A percentile compares a stretch with the other conserved stretches of the same genome.
Evolutionary conservation across 2,888 invertebrate genomes (phyloP).

Genomic region (Drosophila koepferae): DNA sequence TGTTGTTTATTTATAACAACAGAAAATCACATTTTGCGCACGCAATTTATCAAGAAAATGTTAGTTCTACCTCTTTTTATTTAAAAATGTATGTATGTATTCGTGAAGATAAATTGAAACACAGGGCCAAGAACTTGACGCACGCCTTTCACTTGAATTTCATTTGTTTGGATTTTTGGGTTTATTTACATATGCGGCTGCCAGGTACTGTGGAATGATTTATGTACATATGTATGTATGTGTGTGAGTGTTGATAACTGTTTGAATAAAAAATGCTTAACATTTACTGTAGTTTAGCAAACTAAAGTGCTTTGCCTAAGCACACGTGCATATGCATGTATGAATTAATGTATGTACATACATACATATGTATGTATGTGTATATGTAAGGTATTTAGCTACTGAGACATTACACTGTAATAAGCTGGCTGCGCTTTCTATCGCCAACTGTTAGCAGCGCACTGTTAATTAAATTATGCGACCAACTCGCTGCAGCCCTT

Average conservation of each 20-base stretch:
- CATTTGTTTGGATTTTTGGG: conserved; percentile 61
- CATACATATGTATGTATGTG: background rate
- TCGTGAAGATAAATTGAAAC: conserved; percentile 16
- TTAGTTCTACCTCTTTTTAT: conserved; percentile 3
- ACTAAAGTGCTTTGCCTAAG: background rate
- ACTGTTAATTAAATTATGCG: conserved; percentile 71
- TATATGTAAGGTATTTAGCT: background rate
- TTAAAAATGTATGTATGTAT: background rate
- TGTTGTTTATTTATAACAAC: conserved; percentile 20
- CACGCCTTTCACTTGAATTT: conserved; percentile 56
- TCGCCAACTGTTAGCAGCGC: conserved; percentile 54
- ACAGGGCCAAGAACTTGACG: conserved; percentile 47
- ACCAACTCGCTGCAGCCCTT: background rate
- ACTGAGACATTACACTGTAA: background rate
- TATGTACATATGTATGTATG: conserved; percentile 1
- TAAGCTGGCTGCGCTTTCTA: conserved; percentile 9
- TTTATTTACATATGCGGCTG: conserved; percentile 52
- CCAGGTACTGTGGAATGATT: conserved; percentile 59
- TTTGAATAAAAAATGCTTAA: conserved; percentile 2
- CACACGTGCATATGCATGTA: background rate
- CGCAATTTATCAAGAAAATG: conserved; percentile 40
- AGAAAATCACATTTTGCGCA: conserved; percentile 43
- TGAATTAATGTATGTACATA: too few species aligned
- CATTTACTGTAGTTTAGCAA: conserved; percentile 3
- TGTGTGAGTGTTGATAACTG: conserved; percentile 14